A percentile compares a stretch with the other conserved stretches of the same genome.
Evolutionary conservation across 2,888 invertebrate genomes (phyloP).

Genomic region (Drosophila infuscata): DNA sequence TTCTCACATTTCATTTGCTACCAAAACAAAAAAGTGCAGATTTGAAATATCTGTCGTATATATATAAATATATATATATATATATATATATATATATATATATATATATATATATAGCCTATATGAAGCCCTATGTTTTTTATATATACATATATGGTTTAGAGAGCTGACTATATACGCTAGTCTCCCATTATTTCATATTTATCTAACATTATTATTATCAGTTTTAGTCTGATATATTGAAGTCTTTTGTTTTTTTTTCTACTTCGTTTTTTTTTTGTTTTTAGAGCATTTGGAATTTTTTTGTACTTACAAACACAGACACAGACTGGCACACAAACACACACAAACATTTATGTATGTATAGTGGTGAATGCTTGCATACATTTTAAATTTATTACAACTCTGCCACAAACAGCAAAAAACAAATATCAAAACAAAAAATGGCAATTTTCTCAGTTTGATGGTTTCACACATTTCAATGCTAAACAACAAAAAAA

Average conservation of each 20-base stretch:
- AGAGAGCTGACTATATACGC: constrained; percentile 55
- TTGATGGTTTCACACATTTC: constrained; percentile 82
- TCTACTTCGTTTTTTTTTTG: constrained; percentile 20
- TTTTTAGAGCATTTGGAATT: constrained; percentile 28
- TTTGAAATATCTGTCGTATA: constrained; percentile 15
- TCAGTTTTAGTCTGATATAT: constrained; percentile 27
- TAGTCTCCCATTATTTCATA: constrained; percentile 48
- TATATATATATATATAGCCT: constrained; percentile 32
- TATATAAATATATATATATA: no score
- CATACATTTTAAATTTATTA: constrained; percentile 68
- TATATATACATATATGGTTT: constrained; percentile 2
- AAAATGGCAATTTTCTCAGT: constrained; percentile 80
- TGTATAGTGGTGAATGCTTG: constrained; percentile 56
- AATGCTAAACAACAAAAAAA: constrained; percentile 36
- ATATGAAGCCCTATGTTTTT: constrained; percentile 18
- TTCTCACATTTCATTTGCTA: constrained; percentile 50
- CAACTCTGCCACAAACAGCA: constrained; percentile 68
- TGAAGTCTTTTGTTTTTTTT: constrained; percentile 35
- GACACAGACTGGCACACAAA: constrained; percentile 27
- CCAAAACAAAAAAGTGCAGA: constrained; percentile 44
- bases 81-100: no score
- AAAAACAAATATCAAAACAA: background rate
- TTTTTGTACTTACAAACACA: constrained; percentile 46
- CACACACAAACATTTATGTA: constrained; percentile 47
- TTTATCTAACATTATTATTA: constrained; percentile 6